Evolutionary conservation across 2,113 vertebrate species (phyloP), one percentile per base, ranked within the genome.

Genomic region (Tricholaema leucomelas): DNA sequence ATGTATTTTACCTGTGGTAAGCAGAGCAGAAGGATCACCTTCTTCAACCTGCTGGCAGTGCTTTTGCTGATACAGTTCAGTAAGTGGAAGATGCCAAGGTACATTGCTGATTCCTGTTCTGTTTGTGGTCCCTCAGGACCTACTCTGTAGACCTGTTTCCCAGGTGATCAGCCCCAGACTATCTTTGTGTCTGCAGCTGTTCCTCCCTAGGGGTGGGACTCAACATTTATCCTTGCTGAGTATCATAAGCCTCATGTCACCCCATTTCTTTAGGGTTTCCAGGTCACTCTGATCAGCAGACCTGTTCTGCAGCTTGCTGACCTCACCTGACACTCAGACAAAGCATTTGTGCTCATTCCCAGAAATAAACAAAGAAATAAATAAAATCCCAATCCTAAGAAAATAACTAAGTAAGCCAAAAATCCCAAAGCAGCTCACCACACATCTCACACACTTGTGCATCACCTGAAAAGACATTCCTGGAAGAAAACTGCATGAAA

Each of bases 281-380:
- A 59, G 27, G 10, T 88, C n/a, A 12, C 19, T 71, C 58, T 74
- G 46, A 78, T 71, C 9, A 18, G 23, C 33, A 74, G 33, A 61
- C 13, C 12, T 78, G 36, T 12, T 38, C 28, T 84, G 66, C 28
- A 81, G 5, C 21, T 24, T 38, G 28, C n/a, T 2, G 2, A 2
- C 9, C 2, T 3, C 28, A 71, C 4, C 6, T 0, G 0, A 10
- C 36, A 56, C 14, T 54, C 44, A 44, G 35, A 23, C 11, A 31
- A 78, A n/a, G 5, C 21, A 8, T 58, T 75, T 70, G 10, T 35
- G 9, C 28, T 71, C 16, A 23, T n/a, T 79, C 23, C 11, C 27
- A 42, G 25, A 33, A 67, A 81, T 44, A 44, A 44, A 44, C 42
- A 44, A 44, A 44, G 15, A 44, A 44, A 40, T 40, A 44, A 44